Base-by-base conservation (phyloP, 2,113 vertebrate genomes). In the Colossoma macropomum region DNA sequence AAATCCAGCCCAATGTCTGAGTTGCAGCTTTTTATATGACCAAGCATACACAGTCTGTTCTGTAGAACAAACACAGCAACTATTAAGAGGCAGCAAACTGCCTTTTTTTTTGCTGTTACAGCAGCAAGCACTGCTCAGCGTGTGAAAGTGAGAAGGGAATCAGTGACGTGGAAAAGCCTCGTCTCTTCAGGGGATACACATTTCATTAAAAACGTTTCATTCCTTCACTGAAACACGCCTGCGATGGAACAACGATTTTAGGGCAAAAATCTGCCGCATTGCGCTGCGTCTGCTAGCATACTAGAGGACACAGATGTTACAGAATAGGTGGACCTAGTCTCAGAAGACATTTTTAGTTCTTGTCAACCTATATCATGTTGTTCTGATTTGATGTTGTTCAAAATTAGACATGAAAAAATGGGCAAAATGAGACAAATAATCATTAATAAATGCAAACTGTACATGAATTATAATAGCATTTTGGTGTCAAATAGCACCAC, bases 41-140 rank as follows among this genome's bases (percentile, higher is more conserved):
- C 81, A 80, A 80, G 80, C 85, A 78, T 60, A 52, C 50, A 41
- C 56, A 62, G 77, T 50, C 34, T 74, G 75, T 69, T 69, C 45
- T 81, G 30, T 15, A 45, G 50, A 80, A 80, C 54, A 70, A 87
- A 59, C 56, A 68, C 25, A 77, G 62, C 28, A 45, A 28, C 80
- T 66, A 89, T n/a, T 65, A 62, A 69, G 66, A 83, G 62, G 77
- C 85, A 81, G 77, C 73, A 75, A 83, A 84, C 23, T 73, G 60
- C 74, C 1, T 56, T 52, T 52, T 52, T 16, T 54, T 82, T 28
- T 82, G 73, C 65, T 79, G 50, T 54, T 79, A 63, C 63, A 52
- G 80, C 84, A 82, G 66, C 75, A 45, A 69, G 48, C 32, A 23
- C 19, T 1, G n/a, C 34, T 41, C 50, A 45, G 56, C 32, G 34